Percentiles rank a stretch among this genome's conserved stretches.
Conservation (phyloP, 2,113 vertebrate genomes). For the Scartelaos histophorus region DNA sequence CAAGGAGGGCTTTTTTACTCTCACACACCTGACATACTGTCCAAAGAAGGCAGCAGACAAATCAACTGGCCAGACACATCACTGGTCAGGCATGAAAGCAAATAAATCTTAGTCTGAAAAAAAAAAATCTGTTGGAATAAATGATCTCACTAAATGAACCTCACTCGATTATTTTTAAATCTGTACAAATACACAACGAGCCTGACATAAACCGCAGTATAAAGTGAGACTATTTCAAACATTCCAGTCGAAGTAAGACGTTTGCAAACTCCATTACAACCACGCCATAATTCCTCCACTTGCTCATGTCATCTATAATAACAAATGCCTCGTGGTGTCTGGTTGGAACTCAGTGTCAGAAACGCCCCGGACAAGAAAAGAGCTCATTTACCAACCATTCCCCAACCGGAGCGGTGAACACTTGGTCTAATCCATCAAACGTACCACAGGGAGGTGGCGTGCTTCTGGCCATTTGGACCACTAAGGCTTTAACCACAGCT, state of each 20-base stretch:
- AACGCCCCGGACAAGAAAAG: conserved; percentile 42
- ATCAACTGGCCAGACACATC: too few species aligned
- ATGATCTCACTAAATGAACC: too few species aligned
- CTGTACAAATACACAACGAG: too few species aligned
- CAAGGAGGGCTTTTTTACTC: too few species aligned
- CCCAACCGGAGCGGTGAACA: conserved; percentile 64
- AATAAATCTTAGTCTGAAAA: too few species aligned
- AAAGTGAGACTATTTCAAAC: too few species aligned
- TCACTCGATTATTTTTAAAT: too few species aligned
- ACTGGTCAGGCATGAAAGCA: too few species aligned
- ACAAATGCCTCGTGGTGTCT: conserved; percentile 33
- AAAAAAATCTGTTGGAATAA: too few species aligned
- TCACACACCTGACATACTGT: too few species aligned
- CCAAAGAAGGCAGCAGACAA: too few species aligned
- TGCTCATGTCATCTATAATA: conserved; percentile 29
- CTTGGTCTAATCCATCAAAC: conserved; percentile 70
- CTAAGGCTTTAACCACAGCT: conserved; percentile 56
- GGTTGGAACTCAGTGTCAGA: conserved; percentile 41
- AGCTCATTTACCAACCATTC: conserved; percentile 45
- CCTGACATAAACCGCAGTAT: too few species aligned
- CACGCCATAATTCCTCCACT: background rate
- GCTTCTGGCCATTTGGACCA: conserved; percentile 62
- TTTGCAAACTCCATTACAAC: background rate
- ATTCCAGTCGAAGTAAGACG: background rate
- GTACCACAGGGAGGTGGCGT: conserved; percentile 59